Base-by-base conservation (phyloP, 2,888 invertebrate genomes). In the Apamea crenata region DNA sequence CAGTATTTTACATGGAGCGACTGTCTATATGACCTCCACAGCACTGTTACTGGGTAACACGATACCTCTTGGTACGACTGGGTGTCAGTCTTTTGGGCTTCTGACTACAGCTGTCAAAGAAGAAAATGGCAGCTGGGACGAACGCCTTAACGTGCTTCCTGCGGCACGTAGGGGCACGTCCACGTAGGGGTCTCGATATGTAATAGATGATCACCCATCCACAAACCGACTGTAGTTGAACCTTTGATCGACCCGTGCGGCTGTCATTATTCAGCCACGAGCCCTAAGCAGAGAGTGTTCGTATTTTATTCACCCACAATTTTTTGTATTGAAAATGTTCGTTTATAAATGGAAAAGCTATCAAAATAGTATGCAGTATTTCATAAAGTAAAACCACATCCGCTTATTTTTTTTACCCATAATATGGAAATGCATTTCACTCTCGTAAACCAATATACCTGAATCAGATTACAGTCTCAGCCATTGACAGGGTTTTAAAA, bases 361-460 rank as follows among this genome's bases (percentile, higher is more conserved):
- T 67, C 50, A 72, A 69, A 74, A 72, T 63, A n/a, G 4, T 47
- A 72, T 53, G 53, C 16, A n/a, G n/a, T 36, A 44, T 69, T 82
- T 73, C 14, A 76, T 65, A 74, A 78, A 77, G 73, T 79, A 50
- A 73, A 61, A 44, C 67, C 32, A 68, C 71, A 69, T 68, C 77
- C 29, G 21, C 29, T 68, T 80, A 80, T 82, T 73, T 77, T 78
- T 87, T 89, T 80, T 74, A 84, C 63, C 56, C 77, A 36, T 86
- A 84, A 83, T 89, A 89, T 89, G 85, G 72, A 89, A 88, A 87
- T 84, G 77, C 82, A 82, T 88, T 89, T 87, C 74, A 81, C 87
- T 78, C 73, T 83, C 85, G 53, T 82, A 71, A 83, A 84, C 66
- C 83, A 83, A 85, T 88, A 85, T 74, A 68, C 40, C 63, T 29